Base-by-base conservation (phyloP, 2,888 invertebrate species). In the Prenolepis imparis region DNA sequence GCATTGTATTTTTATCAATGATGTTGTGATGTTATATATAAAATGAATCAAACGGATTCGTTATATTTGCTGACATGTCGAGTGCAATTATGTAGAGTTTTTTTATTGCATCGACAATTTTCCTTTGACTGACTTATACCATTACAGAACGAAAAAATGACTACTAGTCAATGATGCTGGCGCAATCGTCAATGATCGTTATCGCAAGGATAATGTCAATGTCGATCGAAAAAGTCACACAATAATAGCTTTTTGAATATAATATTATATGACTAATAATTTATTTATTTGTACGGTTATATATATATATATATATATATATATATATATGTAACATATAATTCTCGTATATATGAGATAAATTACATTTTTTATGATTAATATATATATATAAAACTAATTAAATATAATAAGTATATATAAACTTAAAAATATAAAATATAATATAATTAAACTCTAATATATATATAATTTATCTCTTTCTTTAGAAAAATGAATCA, bases 101-200 rank as follows among this genome's bases (percentile, higher is more conserved):
- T 77, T 64, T 66, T 52, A 24, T 75, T n/a, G 18, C 2, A 3
- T n/a, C 24, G 12, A 21, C 36, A 4, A 55, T 77, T 77, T 67
- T n/a, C 39, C 28, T 77, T 77, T 21, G 36, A 11, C 36, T 11
- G 9, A 55, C 39, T 36, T 55, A 57, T 32, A n/a, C 15, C 9
- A 55, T 67, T 77, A 57, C 5, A n/a, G 18, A 28, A 77, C 18
- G 1, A n/a, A 75, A 11, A 57, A 68, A 78, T 41, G 28, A 78
- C 32, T 36, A 24, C 12, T 0, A 68, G 32, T 18, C 24, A 59
- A 78, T 36, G 21, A 70, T 12, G 24, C 21, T n/a, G 21, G 41
- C 12, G 21, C 18, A 12, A 78, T 59, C 15, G 0, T 78, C 18
- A 52, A 55, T 9, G 11, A 63, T 63, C 11, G 12, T 39, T 41